These are phyloP conservation scores for Oconnorella tubifera DNA, from an alignment of 2,888 invertebrate genomes.

Conservation along the genomic window DNA sequence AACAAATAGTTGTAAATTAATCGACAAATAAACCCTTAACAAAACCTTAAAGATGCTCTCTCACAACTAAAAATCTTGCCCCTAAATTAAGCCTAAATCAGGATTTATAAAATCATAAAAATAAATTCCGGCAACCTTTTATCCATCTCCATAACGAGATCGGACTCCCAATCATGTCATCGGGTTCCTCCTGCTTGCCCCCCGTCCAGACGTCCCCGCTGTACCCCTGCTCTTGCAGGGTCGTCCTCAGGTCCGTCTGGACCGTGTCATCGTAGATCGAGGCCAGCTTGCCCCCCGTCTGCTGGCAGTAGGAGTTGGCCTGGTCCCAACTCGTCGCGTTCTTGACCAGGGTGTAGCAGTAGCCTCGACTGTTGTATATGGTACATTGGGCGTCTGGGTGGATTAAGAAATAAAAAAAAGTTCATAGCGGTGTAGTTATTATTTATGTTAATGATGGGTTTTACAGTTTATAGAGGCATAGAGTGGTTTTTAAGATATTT, in stretches of 20 bases:
- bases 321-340: background rate
- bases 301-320: background rate
- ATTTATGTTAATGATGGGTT: too few species aligned
- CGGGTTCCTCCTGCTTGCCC: background rate
- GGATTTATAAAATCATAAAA: too few species aligned
- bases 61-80: too few species aligned
- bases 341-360: background rate
- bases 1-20: too few species aligned
- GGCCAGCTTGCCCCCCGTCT: background rate
- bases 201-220: constrained; percentile 3
- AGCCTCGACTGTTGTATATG: background rate
- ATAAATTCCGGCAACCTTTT: too few species aligned
- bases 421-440: too few species aligned
- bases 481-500: too few species aligned
- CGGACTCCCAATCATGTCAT: background rate
- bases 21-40: too few species aligned
- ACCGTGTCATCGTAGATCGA: background rate
- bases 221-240: background rate
- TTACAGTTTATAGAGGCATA: too few species aligned
- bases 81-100: too few species aligned
- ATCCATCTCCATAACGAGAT: background rate
- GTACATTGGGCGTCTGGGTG: constrained; percentile 3
- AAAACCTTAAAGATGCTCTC: too few species aligned
- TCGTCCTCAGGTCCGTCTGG: background rate
- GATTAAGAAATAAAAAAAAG: too few species aligned